A percentile compares a stretch with the other conserved stretches of the same genome.
These are phyloP conservation scores for Callochromis pleurospilus DNA, from an alignment of 2,113 vertebrate species.

Conservation along the genomic window DNA sequence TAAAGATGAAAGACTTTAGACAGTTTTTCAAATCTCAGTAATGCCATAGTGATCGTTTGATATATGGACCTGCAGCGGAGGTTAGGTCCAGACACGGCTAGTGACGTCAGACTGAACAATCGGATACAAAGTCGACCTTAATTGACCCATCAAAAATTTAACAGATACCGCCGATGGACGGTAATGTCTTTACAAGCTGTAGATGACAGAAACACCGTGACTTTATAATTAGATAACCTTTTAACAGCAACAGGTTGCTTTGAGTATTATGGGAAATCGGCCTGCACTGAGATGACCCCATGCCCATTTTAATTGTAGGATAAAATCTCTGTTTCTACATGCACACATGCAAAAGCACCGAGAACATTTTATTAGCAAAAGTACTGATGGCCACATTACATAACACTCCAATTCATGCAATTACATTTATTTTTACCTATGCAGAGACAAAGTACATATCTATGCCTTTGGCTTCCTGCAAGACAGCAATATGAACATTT, in stretches of 20 bases:
- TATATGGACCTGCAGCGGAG: too few species aligned
- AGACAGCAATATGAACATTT: slow-evolving; percentile 15
- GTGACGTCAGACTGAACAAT: too few species aligned
- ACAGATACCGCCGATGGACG: neutral
- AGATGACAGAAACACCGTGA: neutral
- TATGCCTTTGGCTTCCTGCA: neutral
- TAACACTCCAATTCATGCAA: neutral
- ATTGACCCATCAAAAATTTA: neutral
- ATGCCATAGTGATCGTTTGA: too few species aligned
- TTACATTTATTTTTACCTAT: neutral
- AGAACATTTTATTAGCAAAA: neutral
- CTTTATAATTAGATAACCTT: neutral
- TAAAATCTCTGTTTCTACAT: neutral
- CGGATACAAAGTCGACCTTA: neutral
- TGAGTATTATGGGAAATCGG: neutral
- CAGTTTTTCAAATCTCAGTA: too few species aligned
- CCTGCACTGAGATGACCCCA: neutral
- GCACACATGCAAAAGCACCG: neutral
- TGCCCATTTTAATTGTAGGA: neutral
- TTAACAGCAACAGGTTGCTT: neutral
- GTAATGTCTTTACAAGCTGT: neutral
- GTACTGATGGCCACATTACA: neutral
- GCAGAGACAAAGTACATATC: neutral
- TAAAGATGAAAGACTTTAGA: too few species aligned
- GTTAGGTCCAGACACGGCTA: too few species aligned